phyloP scores from a whole-genome alignment of 1,140 invertebrate species.

The Telenomus remus region DNA sequence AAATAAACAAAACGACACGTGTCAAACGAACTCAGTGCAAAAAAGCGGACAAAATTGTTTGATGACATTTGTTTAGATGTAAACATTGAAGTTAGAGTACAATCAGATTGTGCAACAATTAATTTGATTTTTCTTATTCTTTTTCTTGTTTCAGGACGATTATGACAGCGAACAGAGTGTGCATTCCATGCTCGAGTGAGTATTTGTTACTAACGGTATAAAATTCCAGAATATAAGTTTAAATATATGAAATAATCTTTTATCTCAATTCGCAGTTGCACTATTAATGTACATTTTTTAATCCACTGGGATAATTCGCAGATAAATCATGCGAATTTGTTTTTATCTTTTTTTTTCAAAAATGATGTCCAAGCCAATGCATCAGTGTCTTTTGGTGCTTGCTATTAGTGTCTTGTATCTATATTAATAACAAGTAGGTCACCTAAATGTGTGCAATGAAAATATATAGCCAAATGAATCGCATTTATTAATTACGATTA shows the following conservation, averaged over 20 bases:
- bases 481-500: slow-evolving; percentile 37
- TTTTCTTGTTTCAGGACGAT: slow-evolving; percentile 78
- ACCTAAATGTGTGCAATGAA: slow-evolving; percentile 57
- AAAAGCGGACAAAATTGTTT: neutral
- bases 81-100: neutral
- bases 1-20: neutral
- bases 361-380: slow-evolving; percentile 46
- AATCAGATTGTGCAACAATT: neutral
- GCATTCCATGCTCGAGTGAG: slow-evolving; percentile 86
- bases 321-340: no score
- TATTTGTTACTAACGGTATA: slow-evolving; percentile 64
- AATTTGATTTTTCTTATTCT: slow-evolving; percentile 1
- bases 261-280: slow-evolving; percentile 34
- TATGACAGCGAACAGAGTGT: slow-evolving; percentile 86
- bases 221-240: slow-evolving; percentile 42
- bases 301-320: no score
- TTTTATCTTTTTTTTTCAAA: no score
- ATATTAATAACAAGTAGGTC: slow-evolving; percentile 65
- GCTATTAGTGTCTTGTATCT: slow-evolving; percentile 58
- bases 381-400: slow-evolving; percentile 47
- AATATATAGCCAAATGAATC: slow-evolving; percentile 49
- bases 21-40: no score
- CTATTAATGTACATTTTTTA: slow-evolving; percentile 18
- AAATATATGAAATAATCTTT: slow-evolving; percentile 42
- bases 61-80: neutral